phyloP scores from a whole-genome alignment of 1,140 invertebrate species.

The Sycobia sp. region DNA sequence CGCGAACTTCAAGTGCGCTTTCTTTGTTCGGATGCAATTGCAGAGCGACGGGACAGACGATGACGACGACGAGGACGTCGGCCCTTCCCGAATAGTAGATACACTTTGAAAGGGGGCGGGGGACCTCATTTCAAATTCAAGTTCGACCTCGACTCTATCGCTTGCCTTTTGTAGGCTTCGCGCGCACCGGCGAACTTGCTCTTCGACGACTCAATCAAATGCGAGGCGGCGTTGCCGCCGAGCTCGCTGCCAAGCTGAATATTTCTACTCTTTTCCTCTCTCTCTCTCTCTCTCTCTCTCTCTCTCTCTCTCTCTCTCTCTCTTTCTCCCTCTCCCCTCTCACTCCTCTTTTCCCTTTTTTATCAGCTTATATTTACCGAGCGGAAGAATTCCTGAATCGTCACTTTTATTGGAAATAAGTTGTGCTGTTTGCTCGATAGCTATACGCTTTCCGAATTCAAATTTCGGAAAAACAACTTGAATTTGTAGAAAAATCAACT shows the following conservation, averaged over 20 bases:
- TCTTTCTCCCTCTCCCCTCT: no score
- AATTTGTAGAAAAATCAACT: no score
- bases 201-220: conserved; percentile 22
- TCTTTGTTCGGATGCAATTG: conserved; percentile 25
- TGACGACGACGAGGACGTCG: no score
- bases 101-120: conserved; percentile 7
- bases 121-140: conserved; percentile 25
- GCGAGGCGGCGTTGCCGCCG: background rate
- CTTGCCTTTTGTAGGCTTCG: conserved; percentile 4
- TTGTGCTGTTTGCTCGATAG: no score
- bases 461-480: no score
- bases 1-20: conserved; percentile 17
- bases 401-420: no score
- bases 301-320: background rate
- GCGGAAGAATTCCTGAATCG: no score
- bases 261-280: background rate
- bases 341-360: no score
- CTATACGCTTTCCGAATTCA: no score
- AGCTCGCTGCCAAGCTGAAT: background rate
- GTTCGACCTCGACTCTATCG: conserved; percentile 8
- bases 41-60: background rate
- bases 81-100: conserved; percentile 7
- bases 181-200: background rate
- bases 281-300: background rate
- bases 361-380: no score